phyloP scores from a whole-genome alignment of 2,888 invertebrate species.

The Agrypnus murinus region DNA sequence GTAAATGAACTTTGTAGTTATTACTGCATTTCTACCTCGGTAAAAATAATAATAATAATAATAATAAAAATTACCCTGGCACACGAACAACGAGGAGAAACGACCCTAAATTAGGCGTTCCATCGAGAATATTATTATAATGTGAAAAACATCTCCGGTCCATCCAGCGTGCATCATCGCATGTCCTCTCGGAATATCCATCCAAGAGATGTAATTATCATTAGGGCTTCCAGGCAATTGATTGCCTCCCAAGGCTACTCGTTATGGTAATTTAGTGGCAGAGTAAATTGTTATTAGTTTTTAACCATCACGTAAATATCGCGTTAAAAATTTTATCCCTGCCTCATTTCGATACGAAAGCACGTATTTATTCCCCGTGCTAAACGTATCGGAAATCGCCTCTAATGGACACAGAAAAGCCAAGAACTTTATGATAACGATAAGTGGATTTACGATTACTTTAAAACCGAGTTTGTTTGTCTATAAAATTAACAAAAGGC shows the following conservation, averaged over 20 bases:
- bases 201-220: slow-evolving; percentile 56
- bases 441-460: slow-evolving; percentile 19
- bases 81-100: slow-evolving; percentile 42
- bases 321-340: slow-evolving; percentile 28
- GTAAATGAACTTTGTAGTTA: slow-evolving; percentile 42
- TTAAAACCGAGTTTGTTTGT: slow-evolving; percentile 18
- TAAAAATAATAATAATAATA: too few relatives aligned
- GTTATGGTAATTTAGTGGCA: slow-evolving; percentile 55
- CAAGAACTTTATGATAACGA: slow-evolving; percentile 27
- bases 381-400: slow-evolving; percentile 16
- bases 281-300: slow-evolving; percentile 55
- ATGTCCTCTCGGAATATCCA: slow-evolving; percentile 50
- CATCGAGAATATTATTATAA: slow-evolving; percentile 43
- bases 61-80: slow-evolving; percentile 41
- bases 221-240: slow-evolving; percentile 56
- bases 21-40: slow-evolving; percentile 19
- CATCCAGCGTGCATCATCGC: slow-evolving; percentile 47
- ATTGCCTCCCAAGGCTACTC: slow-evolving; percentile 58
- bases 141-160: slow-evolving; percentile 43
- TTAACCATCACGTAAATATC: slow-evolving; percentile 48
- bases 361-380: slow-evolving; percentile 20
- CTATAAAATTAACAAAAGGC: slow-evolving; percentile 24
- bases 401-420: slow-evolving; percentile 18
- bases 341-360: slow-evolving; percentile 13
- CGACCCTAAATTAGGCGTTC: slow-evolving; percentile 44